Percentiles rank a stretch among this genome's conserved stretches.
These are phyloP conservation scores for Brotula barbata DNA, from an alignment of 2,797 vertebrate species.

Conservation along the genomic window DNA sequence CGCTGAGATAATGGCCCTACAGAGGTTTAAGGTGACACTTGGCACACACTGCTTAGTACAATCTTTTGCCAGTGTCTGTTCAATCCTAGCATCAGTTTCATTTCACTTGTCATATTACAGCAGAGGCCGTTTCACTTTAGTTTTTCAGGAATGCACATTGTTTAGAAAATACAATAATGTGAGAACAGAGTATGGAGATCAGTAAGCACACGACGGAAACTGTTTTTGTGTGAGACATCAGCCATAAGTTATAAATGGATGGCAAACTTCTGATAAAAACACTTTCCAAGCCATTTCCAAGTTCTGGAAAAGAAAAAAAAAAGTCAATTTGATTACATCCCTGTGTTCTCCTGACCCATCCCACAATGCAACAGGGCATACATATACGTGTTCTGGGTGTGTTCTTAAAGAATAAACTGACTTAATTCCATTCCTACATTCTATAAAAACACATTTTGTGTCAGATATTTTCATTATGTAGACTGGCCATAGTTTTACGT, in stretches of 20 bases:
- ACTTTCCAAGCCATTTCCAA: constrained; percentile 3
- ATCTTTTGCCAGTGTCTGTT: constrained; percentile 19
- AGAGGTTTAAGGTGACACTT: constrained; percentile 59
- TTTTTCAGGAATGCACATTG: constrained; percentile 15
- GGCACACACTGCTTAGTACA: constrained; percentile 37
- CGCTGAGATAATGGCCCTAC: constrained; percentile 22
- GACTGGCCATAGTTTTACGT: not conserved
- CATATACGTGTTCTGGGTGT: too few relatives aligned
- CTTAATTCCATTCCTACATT: too few relatives aligned
- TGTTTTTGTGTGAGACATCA: too few relatives aligned
- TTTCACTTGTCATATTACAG: constrained; percentile 28
- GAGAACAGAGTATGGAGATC: not conserved
- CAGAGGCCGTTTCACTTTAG: constrained; percentile 25
- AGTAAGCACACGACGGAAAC: too few relatives aligned
- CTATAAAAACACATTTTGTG: not conserved
- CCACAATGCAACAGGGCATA: constrained; percentile 34
- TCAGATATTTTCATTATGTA: not conserved
- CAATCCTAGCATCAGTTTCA: constrained; percentile 2
- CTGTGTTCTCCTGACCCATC: constrained; percentile 10
- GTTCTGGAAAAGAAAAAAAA: too few relatives aligned
- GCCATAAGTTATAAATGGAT: too few relatives aligned
- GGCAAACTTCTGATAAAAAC: too few relatives aligned
- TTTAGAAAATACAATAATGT: constrained; percentile 1
- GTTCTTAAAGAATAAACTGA: too few relatives aligned
- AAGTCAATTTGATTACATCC: not conserved